These are phyloP conservation scores for Yponomeuta cagnagella DNA, from an alignment of 2,888 invertebrate genomes.

Conservation along the genomic window DNA sequence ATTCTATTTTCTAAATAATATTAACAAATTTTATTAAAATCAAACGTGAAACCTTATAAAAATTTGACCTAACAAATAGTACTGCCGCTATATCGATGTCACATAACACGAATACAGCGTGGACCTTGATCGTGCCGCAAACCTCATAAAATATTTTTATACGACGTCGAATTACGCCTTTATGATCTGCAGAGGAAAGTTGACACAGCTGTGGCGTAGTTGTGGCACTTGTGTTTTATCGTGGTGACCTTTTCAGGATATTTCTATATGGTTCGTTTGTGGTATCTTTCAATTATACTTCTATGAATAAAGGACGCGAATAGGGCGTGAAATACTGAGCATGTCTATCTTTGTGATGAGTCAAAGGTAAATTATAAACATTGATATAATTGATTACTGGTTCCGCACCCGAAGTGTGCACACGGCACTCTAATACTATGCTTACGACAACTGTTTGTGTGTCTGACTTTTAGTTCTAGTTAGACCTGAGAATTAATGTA, in stretches of 20 bases:
- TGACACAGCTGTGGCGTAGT: conserved; percentile 5
- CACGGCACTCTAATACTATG: no score
- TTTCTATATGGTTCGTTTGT: neutral
- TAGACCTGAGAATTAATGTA: no score
- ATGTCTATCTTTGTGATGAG: no score
- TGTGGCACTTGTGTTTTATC: conserved; percentile 8
- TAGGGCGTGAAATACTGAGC: no score
- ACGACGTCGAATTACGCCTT: neutral
- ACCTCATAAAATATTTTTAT: neutral
- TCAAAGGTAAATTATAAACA: no score
- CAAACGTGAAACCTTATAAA: no score
- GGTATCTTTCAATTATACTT: neutral
- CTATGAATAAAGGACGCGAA: no score
- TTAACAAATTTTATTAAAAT: no score
- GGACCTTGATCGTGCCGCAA: neutral
- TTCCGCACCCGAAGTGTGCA: no score
- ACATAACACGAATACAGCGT: neutral
- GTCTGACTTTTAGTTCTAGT: no score
- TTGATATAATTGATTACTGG: no score
- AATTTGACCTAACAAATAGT: neutral
- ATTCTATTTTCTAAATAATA: neutral
- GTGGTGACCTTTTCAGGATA: neutral
- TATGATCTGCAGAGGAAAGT: conserved; percentile 7
- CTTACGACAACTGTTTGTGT: no score
- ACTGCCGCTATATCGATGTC: neutral